Base-by-base conservation (phyloP, 2,888 invertebrate genomes). In the Eristalis pertinax region DNA sequence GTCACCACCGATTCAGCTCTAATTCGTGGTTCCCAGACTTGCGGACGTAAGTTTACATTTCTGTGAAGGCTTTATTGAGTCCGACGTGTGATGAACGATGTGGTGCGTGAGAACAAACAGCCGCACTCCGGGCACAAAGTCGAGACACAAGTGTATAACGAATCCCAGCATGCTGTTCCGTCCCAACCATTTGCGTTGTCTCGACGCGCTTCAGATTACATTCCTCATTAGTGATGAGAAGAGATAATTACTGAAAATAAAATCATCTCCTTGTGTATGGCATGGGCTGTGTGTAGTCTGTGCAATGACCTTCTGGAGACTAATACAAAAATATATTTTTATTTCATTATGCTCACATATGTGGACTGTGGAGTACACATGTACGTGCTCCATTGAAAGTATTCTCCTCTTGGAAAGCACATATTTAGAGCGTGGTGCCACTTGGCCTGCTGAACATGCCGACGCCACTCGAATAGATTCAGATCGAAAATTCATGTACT, bases 241-340 rank as follows among this genome's bases (percentile, higher is more conserved):
- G 32, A 84, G 56, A 87, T 84, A 87, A 79, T 84, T 67, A 69
- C 84, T 87, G 84, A 70, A 79, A 87, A 76, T 76, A 72, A 84
- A 84, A 79, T 86, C 74, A 86, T 86, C 74, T 78, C 69, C 73
- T 26, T 29, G n/a, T 60, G 26, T 43, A 38, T 60, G 7, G 24
- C 10, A 24, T 24, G 50, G 41, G 35, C 19, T 64, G 43, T n/a
- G 41, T 62, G 35, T 76, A 68, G 70, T 32, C 60, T 86, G 86
- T 83, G 83, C 86, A 86, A 82, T 78, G 86, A 82, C 82, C 86
- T 86, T 86, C 86, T 78, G 73, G 24, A 32, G 41, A 24, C 41
- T 24, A 26, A 26, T 65, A 74, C 68, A 85, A 64, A 70, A 65
- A 70, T 70, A 64, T 74, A 74, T 83, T 83, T 70, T 77, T 78